Percentiles rank a stretch among this genome's conserved stretches.
phyloP scores from a whole-genome alignment of 2,113 vertebrate genomes.

The Leptocoma aspasia region DNA sequence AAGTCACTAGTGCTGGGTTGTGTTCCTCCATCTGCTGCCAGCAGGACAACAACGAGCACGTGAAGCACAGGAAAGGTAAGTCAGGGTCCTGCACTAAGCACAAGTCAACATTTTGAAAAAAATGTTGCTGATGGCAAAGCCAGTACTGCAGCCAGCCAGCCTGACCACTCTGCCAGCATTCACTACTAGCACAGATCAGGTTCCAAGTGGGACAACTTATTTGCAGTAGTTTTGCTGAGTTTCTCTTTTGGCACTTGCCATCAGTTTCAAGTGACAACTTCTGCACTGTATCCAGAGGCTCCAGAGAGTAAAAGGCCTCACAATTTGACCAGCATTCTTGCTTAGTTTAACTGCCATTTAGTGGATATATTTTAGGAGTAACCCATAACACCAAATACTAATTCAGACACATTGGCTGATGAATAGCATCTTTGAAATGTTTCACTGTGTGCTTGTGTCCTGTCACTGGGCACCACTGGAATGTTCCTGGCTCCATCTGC shows the following conservation, averaged over 20 bases:
- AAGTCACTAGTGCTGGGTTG: neutral
- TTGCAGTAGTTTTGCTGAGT: neutral
- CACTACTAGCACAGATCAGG: neutral
- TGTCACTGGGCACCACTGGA: neutral
- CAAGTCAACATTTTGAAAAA: neutral
- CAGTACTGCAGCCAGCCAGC: neutral
- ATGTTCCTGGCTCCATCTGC: neutral
- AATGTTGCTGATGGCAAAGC: neutral
- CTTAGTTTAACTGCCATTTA: neutral
- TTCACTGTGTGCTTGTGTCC: neutral
- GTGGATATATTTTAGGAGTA: neutral
- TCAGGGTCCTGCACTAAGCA: neutral
- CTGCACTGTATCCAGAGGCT: neutral
- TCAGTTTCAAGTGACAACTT: neutral
- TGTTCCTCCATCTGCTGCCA: fast-evolving
- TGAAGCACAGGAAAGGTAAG: neutral
- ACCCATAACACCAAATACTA: neutral
- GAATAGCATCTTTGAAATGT: neutral
- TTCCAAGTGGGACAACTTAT: neutral
- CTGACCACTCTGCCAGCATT: neutral
- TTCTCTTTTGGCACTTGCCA: neutral
- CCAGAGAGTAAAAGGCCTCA: neutral
- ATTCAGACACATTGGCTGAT: neutral
- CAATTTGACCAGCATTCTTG: neutral
- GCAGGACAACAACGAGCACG: fast-evolving